Evolutionary conservation across 2,113 vertebrate species (phyloP).

Genomic region (Mesembrinibis cayennensis): DNA sequence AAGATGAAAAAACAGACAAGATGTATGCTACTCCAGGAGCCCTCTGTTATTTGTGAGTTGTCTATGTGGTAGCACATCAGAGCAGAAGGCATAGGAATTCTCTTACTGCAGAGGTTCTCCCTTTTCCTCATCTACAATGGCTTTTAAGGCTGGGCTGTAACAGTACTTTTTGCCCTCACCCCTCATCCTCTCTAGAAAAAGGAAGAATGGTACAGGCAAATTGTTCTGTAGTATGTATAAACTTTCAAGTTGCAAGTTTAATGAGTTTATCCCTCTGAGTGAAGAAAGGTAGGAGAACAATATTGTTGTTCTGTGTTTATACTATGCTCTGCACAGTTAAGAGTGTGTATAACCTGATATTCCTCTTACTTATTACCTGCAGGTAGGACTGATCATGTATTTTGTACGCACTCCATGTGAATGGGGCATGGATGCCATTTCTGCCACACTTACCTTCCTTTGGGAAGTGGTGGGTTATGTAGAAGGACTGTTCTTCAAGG

Average conservation of each 20-base stretch:
- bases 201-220: background rate
- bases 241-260: background rate
- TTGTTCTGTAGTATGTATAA: background rate
- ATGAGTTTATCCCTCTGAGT: background rate
- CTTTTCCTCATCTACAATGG: background rate
- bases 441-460: slow-evolving; percentile 95
- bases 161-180: accelerated
- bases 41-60: background rate
- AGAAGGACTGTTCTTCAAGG: slow-evolving; percentile 98
- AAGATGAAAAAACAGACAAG: background rate
- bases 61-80: background rate
- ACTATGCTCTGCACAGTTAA: background rate
- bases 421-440: slow-evolving; percentile 99
- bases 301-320: background rate
- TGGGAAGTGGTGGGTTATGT: slow-evolving; percentile 99
- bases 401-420: slow-evolving; percentile 97
- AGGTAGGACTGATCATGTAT: slow-evolving; percentile 99
- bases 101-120: background rate
- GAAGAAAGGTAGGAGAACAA: background rate
- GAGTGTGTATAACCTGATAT: background rate
- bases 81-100: background rate
- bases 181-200: background rate
- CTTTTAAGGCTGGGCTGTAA: background rate
- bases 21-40: background rate
- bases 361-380: background rate